These are phyloP conservation scores for Brienomyrus longianalis DNA, from an alignment of 2,113 vertebrate genomes.

Conservation along the genomic window DNA sequence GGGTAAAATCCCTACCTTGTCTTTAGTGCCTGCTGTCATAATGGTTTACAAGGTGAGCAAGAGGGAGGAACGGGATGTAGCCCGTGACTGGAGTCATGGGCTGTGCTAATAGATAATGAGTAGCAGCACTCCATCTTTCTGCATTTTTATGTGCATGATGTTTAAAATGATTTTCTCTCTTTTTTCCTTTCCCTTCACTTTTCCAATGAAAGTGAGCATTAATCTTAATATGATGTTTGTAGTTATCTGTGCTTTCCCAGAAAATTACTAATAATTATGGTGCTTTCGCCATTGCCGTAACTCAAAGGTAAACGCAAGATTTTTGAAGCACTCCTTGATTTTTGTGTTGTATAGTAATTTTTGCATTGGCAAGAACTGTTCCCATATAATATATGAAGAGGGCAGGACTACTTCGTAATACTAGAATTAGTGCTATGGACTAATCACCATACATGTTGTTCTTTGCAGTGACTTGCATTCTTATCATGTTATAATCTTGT, in stretches of 20 bases:
- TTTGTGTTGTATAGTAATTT: background rate
- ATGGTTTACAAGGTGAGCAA: conserved; percentile 12
- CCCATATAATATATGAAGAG: background rate
- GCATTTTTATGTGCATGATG: background rate
- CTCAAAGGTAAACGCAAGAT: background rate
- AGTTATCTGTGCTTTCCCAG: background rate
- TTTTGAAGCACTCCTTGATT: background rate
- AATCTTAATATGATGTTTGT: background rate
- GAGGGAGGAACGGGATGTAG: conserved; percentile 4
- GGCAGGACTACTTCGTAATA: background rate
- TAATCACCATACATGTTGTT: background rate
- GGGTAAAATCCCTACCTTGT: conserved; percentile 22
- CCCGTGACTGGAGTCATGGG: conserved; percentile 13
- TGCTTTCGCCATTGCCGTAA: background rate
- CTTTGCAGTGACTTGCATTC: background rate
- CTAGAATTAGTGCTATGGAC: background rate
- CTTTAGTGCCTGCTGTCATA: conserved; percentile 12
- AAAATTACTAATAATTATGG: background rate
- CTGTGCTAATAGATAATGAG: background rate
- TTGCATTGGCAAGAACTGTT: background rate
- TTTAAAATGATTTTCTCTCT: background rate
- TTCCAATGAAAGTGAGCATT: background rate
- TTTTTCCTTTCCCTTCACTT: background rate
- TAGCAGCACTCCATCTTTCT: background rate
- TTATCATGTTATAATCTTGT: background rate